phyloP scores from a whole-genome alignment of 1,140 invertebrate species.

The Spodoptera litura region DNA sequence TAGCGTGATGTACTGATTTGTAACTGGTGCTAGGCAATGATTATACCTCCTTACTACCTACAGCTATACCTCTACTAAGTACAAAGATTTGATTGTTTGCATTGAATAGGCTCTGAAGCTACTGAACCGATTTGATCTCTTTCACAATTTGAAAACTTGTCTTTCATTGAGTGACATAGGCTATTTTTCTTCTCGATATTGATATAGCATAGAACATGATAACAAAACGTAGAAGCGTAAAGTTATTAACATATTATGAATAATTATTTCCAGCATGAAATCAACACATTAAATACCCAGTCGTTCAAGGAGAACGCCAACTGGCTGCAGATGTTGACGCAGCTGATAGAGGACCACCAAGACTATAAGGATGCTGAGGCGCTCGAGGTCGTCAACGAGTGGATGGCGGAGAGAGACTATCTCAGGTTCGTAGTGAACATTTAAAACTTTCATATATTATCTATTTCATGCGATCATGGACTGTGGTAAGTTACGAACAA shows the following conservation, averaged over 20 bases:
- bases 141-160: not conserved
- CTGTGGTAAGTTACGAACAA: not conserved
- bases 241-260: not conserved
- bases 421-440: conserved; percentile 88
- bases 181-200: too few relatives aligned
- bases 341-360: conserved; percentile 96
- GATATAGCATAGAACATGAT: not conserved
- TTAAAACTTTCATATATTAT: not conserved
- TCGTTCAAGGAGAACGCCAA: conserved; percentile 95
- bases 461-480: not conserved
- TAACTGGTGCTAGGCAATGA: too few relatives aligned
- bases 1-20: too few relatives aligned
- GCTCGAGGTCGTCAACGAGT: conserved; percentile 89
- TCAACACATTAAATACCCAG: conserved; percentile 93
- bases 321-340: conserved; percentile 97
- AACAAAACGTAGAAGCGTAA: too few relatives aligned
- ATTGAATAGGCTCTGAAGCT: too few relatives aligned
- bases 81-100: too few relatives aligned
- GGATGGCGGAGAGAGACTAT: conserved; percentile 94
- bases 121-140: too few relatives aligned
- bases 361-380: conserved; percentile 91
- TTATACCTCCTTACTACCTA: too few relatives aligned
- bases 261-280: conserved; percentile 93
- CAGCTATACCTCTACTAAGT: too few relatives aligned
- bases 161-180: not conserved